phyloP scores from a whole-genome alignment of 2,888 invertebrate genomes.

The Nezara viridula region DNA sequence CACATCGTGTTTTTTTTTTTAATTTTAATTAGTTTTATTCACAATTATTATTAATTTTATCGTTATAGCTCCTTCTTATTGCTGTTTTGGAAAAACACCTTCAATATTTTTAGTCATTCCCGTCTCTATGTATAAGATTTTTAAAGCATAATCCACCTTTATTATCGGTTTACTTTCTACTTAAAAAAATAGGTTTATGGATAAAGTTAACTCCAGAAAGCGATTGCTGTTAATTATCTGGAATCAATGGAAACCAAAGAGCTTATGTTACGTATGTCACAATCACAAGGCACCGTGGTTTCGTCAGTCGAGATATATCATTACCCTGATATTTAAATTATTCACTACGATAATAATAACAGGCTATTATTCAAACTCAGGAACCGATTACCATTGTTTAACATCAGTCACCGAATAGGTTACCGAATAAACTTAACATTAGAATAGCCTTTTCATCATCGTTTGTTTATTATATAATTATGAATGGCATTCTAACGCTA shows the following conservation, averaged over 20 bases:
- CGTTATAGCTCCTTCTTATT: no score
- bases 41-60: no score
- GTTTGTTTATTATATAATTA: background rate
- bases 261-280: background rate
- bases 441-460: background rate
- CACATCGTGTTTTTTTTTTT: no score
- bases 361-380: background rate
- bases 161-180: no score
- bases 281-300: background rate
- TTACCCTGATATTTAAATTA: background rate
- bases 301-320: background rate
- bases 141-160: no score
- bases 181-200: no score
- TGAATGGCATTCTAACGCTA: background rate
- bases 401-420: background rate
- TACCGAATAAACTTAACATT: background rate
- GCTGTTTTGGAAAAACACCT: no score
- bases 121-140: no score
- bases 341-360: background rate
- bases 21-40: no score
- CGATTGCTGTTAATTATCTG: no score
- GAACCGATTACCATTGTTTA: background rate
- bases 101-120: no score
- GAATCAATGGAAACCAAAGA: background rate
- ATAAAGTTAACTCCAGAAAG: no score